Conservation (phyloP, 1,140 invertebrate genomes). For the Campoletis sonorensis region DNA sequence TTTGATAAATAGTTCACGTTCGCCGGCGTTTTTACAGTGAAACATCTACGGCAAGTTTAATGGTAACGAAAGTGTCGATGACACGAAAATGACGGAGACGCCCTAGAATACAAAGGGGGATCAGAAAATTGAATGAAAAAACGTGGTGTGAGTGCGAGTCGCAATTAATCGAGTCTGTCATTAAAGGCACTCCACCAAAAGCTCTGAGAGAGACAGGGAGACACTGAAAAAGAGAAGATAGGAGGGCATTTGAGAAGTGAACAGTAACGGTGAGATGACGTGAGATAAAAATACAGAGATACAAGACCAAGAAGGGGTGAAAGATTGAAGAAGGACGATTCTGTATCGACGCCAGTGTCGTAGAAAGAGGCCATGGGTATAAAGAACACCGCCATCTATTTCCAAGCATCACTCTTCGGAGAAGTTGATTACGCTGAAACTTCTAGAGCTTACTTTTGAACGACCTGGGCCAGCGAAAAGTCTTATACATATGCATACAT, state of each 20-base stretch:
- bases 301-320: not conserved
- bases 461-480: not conserved
- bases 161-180: constrained; percentile 32
- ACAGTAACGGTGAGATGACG: not conserved
- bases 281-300: not conserved
- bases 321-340: not conserved
- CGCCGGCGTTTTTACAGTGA: too few species aligned
- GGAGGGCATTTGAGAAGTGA: too few species aligned
- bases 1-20: too few species aligned
- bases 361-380: not conserved
- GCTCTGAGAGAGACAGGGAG: not conserved
- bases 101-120: not conserved
- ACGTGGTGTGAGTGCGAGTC: not conserved
- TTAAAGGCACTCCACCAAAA: constrained; percentile 9
- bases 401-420: constrained; percentile 28
- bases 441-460: not conserved
- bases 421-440: constrained; percentile 40
- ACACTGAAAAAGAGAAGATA: not conserved
- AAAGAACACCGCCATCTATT: not conserved
- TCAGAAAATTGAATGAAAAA: not conserved
- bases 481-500: not conserved
- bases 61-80: not conserved
- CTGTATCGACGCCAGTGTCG: not conserved
- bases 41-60: too few species aligned
- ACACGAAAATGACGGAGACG: not conserved